Conservation (phyloP, 2,797 vertebrate species). For the Parotocinclus haroldoi region DNA sequence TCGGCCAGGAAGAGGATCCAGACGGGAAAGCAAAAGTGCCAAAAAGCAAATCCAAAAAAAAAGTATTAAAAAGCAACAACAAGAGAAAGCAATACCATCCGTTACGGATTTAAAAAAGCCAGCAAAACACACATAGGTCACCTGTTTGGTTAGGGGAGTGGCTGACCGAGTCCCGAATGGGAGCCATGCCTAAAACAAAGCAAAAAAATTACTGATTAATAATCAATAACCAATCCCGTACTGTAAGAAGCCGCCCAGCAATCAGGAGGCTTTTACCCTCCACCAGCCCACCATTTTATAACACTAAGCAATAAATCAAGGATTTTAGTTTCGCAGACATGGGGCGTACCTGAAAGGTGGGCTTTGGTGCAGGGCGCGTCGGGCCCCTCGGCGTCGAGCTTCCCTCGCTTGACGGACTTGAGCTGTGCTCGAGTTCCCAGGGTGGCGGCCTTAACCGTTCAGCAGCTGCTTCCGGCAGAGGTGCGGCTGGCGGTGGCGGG, state of each 20-base stretch:
- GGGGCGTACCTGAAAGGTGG: conserved; percentile 78
- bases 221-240: no score
- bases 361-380: conserved; percentile 72
- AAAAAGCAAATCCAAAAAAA: no score
- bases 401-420: conserved; percentile 75
- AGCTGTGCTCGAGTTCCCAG: conserved; percentile 79
- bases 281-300: no score
- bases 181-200: conserved; percentile 85
- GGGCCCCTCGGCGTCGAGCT: conserved; percentile 76
- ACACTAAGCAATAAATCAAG: neutral
- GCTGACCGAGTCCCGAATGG: conserved; percentile 95
- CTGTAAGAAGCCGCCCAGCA: no score
- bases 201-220: conserved; percentile 44
- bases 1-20: no score
- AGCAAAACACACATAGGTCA: conserved; percentile 64
- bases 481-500: conserved; percentile 85
- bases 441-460: conserved; percentile 78
- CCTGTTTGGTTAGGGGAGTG: conserved; percentile 97
- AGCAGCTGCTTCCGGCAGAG: conserved; percentile 84
- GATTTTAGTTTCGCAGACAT: neutral
- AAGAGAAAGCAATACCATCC: no score
- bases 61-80: no score
- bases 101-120: conserved; percentile 36
- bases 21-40: no score
- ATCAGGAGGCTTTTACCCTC: no score